Base-by-base conservation (phyloP, 2,888 invertebrate genomes). In the Malthinus flaveolus region DNA sequence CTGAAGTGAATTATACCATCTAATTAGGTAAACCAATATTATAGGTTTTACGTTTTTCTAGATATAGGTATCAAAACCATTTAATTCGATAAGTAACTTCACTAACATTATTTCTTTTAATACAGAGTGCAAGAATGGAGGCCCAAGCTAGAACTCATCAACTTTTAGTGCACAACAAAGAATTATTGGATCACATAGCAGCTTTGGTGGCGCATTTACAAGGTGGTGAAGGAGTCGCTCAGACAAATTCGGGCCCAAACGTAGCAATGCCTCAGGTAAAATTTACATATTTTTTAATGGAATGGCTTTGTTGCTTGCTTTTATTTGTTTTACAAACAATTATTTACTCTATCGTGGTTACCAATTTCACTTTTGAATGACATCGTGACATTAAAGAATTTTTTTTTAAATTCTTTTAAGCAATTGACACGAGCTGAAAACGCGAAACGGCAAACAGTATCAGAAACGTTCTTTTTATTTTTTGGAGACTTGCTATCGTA, bases 151-250 rank as follows among this genome's bases (percentile, higher is more conserved):
- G 96, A 67, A 96, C 95, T 5, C 96, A 97, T 76, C 97, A 97
- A 79, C 83, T 98, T 60, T 80, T 98, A 68, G 88, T 95, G 49
- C 96, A 97, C 76, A 98, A 98, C 80, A 90, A 95, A 68, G 97
- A 97, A 78, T 81, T 98, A 44, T 80, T 98, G 65, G 96, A 97
- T 74, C 97, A 98, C 78, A 93, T 98, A 71, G 91, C 94, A 39
- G 90, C 92, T 8, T 81, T 98, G 69, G 95, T 97, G 10, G 85
- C 90, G 4, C 89, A 93, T 68, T 85, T 97, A 61, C 94, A 94
- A 73, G 92, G 93, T 64, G 87, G 94, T 65, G 83, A 86, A 50
- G 81, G 84, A 10, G 73, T 79, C 7, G 77, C 82, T 63, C 78
- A 84, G 66, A 74, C 77, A 69, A 70, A 74, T 66, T 69, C 74